phyloP scores from a whole-genome alignment of 2,113 vertebrate genomes.

The Dissostichus mawsoni region DNA sequence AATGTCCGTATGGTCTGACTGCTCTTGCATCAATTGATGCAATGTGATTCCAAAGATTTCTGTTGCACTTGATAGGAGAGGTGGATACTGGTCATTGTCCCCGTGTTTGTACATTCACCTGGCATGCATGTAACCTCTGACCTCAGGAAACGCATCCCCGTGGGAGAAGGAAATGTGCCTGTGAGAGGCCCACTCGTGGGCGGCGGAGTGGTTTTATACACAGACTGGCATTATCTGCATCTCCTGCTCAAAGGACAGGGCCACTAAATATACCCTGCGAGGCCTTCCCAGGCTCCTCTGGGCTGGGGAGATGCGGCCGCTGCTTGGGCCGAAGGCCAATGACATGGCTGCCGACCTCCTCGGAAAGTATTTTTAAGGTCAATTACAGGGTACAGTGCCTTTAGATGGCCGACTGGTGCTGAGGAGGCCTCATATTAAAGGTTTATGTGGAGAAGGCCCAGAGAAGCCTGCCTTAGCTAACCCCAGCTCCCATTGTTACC shows the following conservation, averaged over 20 bases:
- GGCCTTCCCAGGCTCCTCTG: constrained; percentile 84
- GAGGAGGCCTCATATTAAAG: constrained; percentile 86
- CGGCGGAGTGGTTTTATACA: constrained; percentile 81
- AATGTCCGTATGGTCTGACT: neutral
- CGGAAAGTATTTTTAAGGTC: constrained; percentile 90
- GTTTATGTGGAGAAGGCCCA: constrained; percentile 85
- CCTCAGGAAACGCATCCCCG: constrained; percentile 66
- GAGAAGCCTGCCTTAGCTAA: constrained; percentile 77
- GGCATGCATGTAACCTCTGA: constrained; percentile 58
- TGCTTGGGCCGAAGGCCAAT: constrained; percentile 83
- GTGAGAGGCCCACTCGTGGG: constrained; percentile 75
- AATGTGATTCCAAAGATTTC: neutral
- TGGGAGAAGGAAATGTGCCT: constrained; percentile 74
- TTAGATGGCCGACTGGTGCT: constrained; percentile 83
- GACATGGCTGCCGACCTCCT: constrained; percentile 86
- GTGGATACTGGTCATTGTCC: constrained; percentile 14
- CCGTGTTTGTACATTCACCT: constrained; percentile 50
- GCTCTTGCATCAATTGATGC: neutral
- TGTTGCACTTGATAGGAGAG: neutral
- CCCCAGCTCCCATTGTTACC: constrained; percentile 82
- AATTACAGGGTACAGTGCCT: constrained; percentile 88
- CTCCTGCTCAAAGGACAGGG: constrained; percentile 83
- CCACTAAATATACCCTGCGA: constrained; percentile 85
- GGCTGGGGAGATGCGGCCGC: constrained; percentile 77
- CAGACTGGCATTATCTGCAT: constrained; percentile 85